Base-by-base conservation (phyloP, 2,888 invertebrate genomes). In the Pocota personata region DNA sequence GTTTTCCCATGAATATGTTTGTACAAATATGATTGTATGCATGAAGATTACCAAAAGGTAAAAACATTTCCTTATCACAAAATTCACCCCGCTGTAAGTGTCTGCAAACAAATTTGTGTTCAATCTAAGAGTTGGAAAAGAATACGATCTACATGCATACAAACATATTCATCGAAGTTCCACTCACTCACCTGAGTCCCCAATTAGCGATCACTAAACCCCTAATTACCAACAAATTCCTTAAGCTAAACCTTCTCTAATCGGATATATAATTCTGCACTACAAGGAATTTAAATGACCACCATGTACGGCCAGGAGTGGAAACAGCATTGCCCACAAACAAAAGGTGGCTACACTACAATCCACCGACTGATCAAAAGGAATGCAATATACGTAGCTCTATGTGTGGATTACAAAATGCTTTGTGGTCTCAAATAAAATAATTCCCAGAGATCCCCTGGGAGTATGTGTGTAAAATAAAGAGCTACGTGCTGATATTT, bases 201-300 rank as follows among this genome's bases (percentile, higher is more conserved):
- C 71, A 84, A 80, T 84, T 84, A 80, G 64, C 58, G 64, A 66
- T 24, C 67, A 32, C 30, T 43, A 43, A 60, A 62, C 72, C 60
- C 46, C 83, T 76, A 84, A 84, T 84, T 79, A 73, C 83, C 35
- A 35, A 43, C 37, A 32, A 79, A 79, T 84, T 80, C 75, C 19
- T 48, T 35, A 14, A 50, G 52, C 50, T 64, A 37, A 55, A 37
- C 67, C 32, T 12, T 10, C 58, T 78, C 83, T 83, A 73, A 83
- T 83, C 83, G 30, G 67, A 73, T 73, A 46, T 46, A 66, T 66
- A 52, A 73, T 69, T 73, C 55, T 55, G 40, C 73, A 32, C 30
- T 73, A 21, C 62, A 46, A 66, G 75, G 84, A 84, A 84, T 84
- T 84, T 79, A 84, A 79, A 84, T 84, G 69, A 71, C 84, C 75